phyloP scores from a whole-genome alignment of 2,888 invertebrate genomes.

The Drosophila paramelanica region DNA sequence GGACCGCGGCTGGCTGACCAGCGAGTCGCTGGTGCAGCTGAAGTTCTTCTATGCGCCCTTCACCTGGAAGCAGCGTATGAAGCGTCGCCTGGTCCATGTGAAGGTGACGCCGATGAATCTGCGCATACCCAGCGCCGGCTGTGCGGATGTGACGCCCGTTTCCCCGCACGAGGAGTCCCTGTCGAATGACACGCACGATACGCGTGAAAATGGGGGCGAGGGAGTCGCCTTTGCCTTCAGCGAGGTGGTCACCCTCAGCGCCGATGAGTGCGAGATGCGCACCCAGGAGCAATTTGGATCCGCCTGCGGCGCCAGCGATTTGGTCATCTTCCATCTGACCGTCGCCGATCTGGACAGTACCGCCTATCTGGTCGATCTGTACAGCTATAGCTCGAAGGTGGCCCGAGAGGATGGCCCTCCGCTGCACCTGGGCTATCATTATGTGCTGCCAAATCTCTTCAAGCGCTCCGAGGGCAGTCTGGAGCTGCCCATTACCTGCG shows the following conservation, averaged over 20 bases:
- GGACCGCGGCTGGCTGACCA: constrained; percentile 93
- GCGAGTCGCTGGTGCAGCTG: constrained; percentile 93
- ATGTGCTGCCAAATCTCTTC: constrained; percentile 93
- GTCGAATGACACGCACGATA: constrained; percentile 87
- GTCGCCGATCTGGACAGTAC: constrained; percentile 90
- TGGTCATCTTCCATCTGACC: constrained; percentile 92
- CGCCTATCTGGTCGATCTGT: constrained; percentile 94
- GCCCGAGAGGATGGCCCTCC: constrained; percentile 89
- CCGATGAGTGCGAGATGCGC: constrained; percentile 88
- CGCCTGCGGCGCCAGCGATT: constrained; percentile 89
- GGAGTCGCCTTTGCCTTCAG: constrained; percentile 85
- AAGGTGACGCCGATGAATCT: constrained; percentile 92
- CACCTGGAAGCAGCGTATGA: constrained; percentile 90
- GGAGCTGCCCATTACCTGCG: constrained; percentile 94
- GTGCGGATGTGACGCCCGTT: constrained; percentile 41
- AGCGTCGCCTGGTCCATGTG: constrained; percentile 88
- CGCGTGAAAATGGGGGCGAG: constrained; percentile 86
- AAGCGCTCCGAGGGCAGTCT: constrained; percentile 91
- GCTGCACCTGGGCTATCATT: constrained; percentile 94
- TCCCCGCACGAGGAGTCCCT: constrained; percentile 87
- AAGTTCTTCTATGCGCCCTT: constrained; percentile 93
- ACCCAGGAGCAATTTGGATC: constrained; percentile 94
- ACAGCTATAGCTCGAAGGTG: constrained; percentile 89
- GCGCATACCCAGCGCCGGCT: constrained; percentile 85
- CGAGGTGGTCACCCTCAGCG: constrained; percentile 89